These are phyloP conservation scores for Watsonalla binaria DNA, from an alignment of 2,888 invertebrate genomes.

Conservation along the genomic window DNA sequence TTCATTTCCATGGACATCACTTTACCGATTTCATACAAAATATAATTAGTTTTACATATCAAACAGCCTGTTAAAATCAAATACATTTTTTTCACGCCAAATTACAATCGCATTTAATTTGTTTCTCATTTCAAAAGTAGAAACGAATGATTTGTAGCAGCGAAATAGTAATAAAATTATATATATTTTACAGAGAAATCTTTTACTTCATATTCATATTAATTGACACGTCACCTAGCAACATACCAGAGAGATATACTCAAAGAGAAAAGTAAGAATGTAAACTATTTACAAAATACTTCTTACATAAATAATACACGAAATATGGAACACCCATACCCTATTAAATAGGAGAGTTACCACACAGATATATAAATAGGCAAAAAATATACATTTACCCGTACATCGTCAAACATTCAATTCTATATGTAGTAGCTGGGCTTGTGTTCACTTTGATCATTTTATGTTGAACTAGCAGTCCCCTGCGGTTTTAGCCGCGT, in stretches of 20 bases:
- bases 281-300: too few species aligned
- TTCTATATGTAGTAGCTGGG: background rate
- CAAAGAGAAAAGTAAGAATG: too few species aligned
- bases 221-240: too few species aligned
- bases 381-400: too few species aligned
- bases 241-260: too few species aligned
- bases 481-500: too few species aligned
- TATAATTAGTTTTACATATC: background rate
- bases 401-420: background rate
- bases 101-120: background rate
- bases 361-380: background rate
- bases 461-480: conserved; percentile 7
- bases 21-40: background rate
- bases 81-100: background rate
- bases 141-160: background rate
- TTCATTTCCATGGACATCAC: too few species aligned
- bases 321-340: too few species aligned
- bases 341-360: background rate
- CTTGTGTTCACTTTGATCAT: conserved; percentile 10
- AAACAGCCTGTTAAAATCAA: background rate
- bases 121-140: background rate
- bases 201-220: too few species aligned
- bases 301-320: too few species aligned
- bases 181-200: too few species aligned
- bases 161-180: too few species aligned